Base-by-base conservation (phyloP, 2,888 invertebrate species). In the Chrysina gloriosa region DNA sequence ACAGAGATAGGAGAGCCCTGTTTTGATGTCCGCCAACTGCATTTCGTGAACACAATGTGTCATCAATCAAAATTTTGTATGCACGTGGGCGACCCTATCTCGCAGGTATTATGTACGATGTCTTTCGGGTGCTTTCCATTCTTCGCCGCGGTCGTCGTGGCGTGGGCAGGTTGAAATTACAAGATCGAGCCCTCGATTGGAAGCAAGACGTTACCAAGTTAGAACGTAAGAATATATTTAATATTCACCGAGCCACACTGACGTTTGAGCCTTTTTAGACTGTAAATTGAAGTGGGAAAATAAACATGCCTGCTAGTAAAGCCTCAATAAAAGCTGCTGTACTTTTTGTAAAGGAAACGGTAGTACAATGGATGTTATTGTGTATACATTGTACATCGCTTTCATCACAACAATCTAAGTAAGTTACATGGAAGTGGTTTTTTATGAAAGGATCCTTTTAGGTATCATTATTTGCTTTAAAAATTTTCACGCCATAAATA, bases 31-130 rank as follows among this genome's bases (percentile, higher is more conserved):
- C 61, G 39, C 65, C 68, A 58, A 70, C 69, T 54, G 64, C 65
- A 64, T 68, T 68, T 65, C 65, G 39, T 69, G 66, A 68, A 69
- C 67, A 73, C 70, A 73, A 71, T 69, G 65, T 61, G 67, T 65
- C 67, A 71, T 73, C 71, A 65, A 73, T 73, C 71, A 52, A 48
- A 50, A 48, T 34, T 66, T 56, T 25, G 25, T 39, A 58, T 25
- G 39, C 58, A 58, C 39, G 58, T 58, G 39, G 58, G 58, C 39
- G 58, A 58, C 16, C 39, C 9, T n/a, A 47, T 4, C 23, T n/a
- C 21, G 21, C 21, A 47, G 31, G 14, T 31, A 52, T 14, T 11
- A 19, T 27, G 31, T 52, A 16, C 31, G 9, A 14, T 29, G 6
- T 11, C 16, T 19, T 29, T 31, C 52, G 14, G 7, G 21, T 52